These are phyloP conservation scores for Carassius carassius DNA, from an alignment of 2,113 vertebrate species.

Conservation along the genomic window DNA sequence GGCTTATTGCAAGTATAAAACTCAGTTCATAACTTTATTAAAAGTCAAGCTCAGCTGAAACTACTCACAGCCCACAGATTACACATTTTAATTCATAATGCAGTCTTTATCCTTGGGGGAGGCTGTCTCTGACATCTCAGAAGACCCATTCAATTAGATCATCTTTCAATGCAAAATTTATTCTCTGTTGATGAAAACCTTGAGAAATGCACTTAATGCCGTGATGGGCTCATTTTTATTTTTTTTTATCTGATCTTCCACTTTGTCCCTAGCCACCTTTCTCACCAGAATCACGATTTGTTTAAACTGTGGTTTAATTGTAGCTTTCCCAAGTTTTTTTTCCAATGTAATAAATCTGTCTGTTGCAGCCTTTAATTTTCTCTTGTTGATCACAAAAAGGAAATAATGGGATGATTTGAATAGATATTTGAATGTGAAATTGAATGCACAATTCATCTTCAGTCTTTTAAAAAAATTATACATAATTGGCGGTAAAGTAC, in stretches of 20 bases:
- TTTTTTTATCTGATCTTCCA: conserved; percentile 38
- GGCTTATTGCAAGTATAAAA: not conserved
- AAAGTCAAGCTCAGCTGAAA: conserved; percentile 31
- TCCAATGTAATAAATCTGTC: not conserved
- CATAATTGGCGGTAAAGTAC: not conserved
- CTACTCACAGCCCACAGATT: conserved; percentile 32
- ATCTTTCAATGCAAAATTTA: conserved; percentile 53
- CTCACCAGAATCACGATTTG: conserved; percentile 41
- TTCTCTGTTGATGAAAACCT: conserved; percentile 54
- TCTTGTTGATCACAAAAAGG: conserved; percentile 5
- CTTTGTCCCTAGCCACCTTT: conserved; percentile 47
- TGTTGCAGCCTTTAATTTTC: not conserved
- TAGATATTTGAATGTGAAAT: not conserved
- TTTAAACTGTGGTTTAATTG: conserved; percentile 41
- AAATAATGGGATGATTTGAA: not conserved
- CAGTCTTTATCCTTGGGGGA: conserved; percentile 67
- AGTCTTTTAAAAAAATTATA: not conserved
- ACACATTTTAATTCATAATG: conserved; percentile 59
- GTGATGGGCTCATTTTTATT: conserved; percentile 47
- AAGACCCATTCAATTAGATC: conserved; percentile 57
- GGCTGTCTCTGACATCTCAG: conserved; percentile 61
- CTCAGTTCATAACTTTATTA: conserved; percentile 29
- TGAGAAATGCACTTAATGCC: conserved; percentile 61
- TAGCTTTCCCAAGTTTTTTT: conserved; percentile 45
- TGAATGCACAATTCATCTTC: not conserved